Evolutionary conservation across 2,797 vertebrate species (phyloP).

Genomic region (Xenopus petersii): DNA sequence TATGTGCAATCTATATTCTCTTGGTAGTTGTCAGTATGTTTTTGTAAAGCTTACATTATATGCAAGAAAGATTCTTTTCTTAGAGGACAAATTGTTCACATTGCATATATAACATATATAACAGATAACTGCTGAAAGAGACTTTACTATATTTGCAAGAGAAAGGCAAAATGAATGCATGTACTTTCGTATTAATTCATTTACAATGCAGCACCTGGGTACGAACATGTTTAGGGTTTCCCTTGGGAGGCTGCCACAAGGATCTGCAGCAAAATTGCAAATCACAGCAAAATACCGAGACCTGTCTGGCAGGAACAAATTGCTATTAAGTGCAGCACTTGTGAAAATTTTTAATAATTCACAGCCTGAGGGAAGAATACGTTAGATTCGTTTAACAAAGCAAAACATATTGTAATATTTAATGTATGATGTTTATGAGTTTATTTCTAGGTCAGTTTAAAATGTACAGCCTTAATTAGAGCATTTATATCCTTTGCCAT

Average conservation of each 20-base stretch:
- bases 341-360: constrained; percentile 10
- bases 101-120: too few relatives aligned
- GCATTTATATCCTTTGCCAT: neutral
- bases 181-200: too few relatives aligned
- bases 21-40: too few relatives aligned
- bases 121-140: too few relatives aligned
- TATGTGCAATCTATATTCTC: too few relatives aligned
- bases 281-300: neutral
- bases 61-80: too few relatives aligned
- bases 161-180: neutral
- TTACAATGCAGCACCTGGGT: neutral
- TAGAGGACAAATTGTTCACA: too few relatives aligned
- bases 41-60: too few relatives aligned
- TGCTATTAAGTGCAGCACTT: constrained; percentile 8
- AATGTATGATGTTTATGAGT: constrained; percentile 6
- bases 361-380: neutral
- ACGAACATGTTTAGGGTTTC: constrained; percentile 11
- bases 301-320: neutral
- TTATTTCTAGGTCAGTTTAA: constrained; percentile 13
- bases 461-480: neutral
- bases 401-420: constrained; percentile 18
- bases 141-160: too few relatives aligned
- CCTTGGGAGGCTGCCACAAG: neutral
- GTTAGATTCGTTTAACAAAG: constrained; percentile 9
- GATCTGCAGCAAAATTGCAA: neutral